Evolutionary conservation across 2,113 vertebrate species (phyloP).

Genomic region (Calcarius ornatus): DNA sequence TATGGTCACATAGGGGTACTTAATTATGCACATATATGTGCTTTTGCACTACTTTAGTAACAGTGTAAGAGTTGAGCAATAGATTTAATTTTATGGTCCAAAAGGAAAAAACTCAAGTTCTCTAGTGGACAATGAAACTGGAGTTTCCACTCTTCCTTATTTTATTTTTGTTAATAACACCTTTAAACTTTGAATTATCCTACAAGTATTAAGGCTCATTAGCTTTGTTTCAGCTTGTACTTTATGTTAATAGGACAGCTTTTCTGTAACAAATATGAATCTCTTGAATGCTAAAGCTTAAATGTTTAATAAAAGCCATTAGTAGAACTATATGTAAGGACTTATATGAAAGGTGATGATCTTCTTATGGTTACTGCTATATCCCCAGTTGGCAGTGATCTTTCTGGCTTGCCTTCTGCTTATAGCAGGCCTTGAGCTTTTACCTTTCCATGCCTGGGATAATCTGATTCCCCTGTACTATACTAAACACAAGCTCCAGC

Average conservation of each 20-base stretch:
- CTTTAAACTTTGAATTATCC: slow-evolving; percentile 68
- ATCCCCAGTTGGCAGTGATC: not conserved
- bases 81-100: slow-evolving; percentile 57
- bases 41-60: slow-evolving; percentile 25
- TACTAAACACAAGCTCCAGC: not conserved
- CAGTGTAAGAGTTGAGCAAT: slow-evolving; percentile 41
- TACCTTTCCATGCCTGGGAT: not conserved
- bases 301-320: slow-evolving; percentile 63
- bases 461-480: not conserved
- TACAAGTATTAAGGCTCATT: slow-evolving; percentile 61
- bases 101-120: slow-evolving; percentile 57
- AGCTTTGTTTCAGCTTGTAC: slow-evolving; percentile 57
- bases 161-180: slow-evolving; percentile 66
- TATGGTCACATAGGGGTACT: slow-evolving; percentile 32
- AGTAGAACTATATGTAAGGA: not conserved
- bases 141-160: slow-evolving; percentile 44
- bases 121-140: slow-evolving; percentile 48
- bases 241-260: slow-evolving; percentile 58
- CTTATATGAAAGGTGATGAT: slow-evolving; percentile 15
- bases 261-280: slow-evolving; percentile 63
- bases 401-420: not conserved
- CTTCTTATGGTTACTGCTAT: not conserved
- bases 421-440: not conserved
- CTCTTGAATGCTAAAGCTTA: slow-evolving; percentile 46
- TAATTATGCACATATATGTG: slow-evolving; percentile 38